These are phyloP conservation scores for Holothuria leucospilota DNA, from an alignment of 53 echinoderm and acorn worm genomes.

Conservation along the genomic window DNA sequence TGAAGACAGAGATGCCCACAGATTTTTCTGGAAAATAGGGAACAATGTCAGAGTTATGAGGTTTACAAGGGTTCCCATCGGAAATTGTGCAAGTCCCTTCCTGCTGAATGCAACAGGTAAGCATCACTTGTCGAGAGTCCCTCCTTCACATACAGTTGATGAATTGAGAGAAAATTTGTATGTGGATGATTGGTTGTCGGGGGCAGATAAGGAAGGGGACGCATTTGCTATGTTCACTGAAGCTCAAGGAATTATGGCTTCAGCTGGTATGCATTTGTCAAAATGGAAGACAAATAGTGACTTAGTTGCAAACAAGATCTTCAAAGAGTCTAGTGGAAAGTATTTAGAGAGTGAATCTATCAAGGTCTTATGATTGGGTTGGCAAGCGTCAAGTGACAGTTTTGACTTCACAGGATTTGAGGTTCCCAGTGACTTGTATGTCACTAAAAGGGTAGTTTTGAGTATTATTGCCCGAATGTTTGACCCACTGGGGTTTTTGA, in stretches of 20 bases:
- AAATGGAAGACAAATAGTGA: background rate
- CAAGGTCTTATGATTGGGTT: background rate
- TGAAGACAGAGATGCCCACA: background rate
- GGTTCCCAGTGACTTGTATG: no score
- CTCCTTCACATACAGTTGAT: background rate
- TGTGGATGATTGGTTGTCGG: slow-evolving; percentile 18
- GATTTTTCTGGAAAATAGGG: no score
- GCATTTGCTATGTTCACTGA: no score
- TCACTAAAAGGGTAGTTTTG: no score
- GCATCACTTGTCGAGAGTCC: background rate
- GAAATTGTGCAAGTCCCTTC: background rate
- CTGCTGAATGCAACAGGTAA: background rate
- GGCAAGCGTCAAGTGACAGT: background rate
- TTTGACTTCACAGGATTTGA: background rate
- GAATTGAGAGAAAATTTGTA: background rate
- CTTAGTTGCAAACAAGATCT: background rate
- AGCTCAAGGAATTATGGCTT: no score
- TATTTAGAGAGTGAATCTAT: background rate
- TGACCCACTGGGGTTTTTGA: background rate
- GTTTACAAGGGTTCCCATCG: background rate
- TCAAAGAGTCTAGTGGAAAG: background rate
- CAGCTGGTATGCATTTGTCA: no score
- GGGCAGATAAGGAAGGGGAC: background rate
- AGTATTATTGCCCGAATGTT: background rate
- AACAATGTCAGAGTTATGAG: background rate